Evolutionary conservation across 2,888 invertebrate genomes (phyloP).

Genomic region (Eupithecia centaureata): DNA sequence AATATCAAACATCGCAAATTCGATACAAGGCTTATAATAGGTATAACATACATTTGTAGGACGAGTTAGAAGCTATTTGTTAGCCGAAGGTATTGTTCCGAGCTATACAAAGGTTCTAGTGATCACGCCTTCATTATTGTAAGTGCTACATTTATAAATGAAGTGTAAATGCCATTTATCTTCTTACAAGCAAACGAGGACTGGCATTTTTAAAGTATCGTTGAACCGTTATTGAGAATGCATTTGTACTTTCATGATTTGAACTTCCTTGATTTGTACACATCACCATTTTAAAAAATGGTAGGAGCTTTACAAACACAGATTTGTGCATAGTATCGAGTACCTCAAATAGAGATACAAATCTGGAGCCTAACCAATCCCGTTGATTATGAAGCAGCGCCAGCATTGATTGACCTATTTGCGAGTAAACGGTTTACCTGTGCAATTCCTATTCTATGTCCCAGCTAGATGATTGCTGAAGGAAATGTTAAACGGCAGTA

Average conservation of each 20-base stretch:
- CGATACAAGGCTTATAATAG: slow-evolving; percentile 38
- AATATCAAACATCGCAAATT: slow-evolving; percentile 50
- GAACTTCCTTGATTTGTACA: neutral
- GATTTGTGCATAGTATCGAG: neutral
- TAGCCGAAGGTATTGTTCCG: slow-evolving; percentile 45
- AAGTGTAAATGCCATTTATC: slow-evolving; percentile 2
- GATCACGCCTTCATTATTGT: slow-evolving; percentile 47
- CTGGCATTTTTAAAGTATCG: neutral
- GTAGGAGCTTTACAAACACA: neutral
- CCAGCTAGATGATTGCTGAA: slow-evolving; percentile 90
- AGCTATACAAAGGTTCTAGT: slow-evolving; percentile 41
- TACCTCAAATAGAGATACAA: slow-evolving; percentile 22
- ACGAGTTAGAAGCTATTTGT: slow-evolving; percentile 44
- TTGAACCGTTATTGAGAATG: neutral
- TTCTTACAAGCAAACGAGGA: neutral
- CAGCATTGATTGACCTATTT: slow-evolving; percentile 45
- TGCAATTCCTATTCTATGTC: slow-evolving; percentile 89
- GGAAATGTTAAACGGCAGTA: neutral
- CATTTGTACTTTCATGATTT: neutral
- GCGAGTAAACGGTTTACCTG: slow-evolving; percentile 34
- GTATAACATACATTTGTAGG: slow-evolving; percentile 39
- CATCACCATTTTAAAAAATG: neutral
- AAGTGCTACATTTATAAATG: slow-evolving; percentile 15
- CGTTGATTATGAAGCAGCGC: slow-evolving; percentile 35
- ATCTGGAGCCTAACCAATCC: slow-evolving; percentile 34